These are phyloP conservation scores for Perccottus glenii DNA, from an alignment of 2,113 vertebrate genomes.

Conservation along the genomic window DNA sequence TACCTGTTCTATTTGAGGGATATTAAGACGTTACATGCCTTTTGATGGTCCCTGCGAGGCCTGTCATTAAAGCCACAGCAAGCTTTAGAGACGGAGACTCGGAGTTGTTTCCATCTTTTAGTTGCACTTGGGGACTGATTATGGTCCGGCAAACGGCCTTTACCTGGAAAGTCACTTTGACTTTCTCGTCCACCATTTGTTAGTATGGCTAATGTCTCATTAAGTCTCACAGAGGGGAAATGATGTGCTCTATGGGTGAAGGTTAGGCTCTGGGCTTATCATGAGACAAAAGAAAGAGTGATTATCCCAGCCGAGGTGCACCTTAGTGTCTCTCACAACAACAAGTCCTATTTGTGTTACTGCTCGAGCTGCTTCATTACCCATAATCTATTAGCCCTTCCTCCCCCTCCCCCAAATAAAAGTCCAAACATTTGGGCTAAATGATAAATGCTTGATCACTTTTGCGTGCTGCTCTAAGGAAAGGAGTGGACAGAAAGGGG, in stretches of 20 bases:
- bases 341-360: constrained; percentile 68
- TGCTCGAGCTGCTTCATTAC: constrained; percentile 71
- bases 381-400: constrained; percentile 68
- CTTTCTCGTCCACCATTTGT: constrained; percentile 70
- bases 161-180: constrained; percentile 78
- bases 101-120: constrained; percentile 73
- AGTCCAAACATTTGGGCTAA: constrained; percentile 71
- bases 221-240: constrained; percentile 71
- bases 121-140: constrained; percentile 71
- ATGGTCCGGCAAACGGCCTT: constrained; percentile 66
- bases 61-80: constrained; percentile 72
- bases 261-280: constrained; percentile 66
- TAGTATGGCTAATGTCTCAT: constrained; percentile 75
- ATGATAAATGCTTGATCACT: constrained; percentile 68
- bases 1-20: constrained; percentile 72
- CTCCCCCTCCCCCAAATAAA: constrained; percentile 61
- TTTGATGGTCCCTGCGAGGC: constrained; percentile 64
- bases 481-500: constrained; percentile 51
- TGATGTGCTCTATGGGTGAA: constrained; percentile 72
- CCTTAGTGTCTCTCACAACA: constrained; percentile 59
- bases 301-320: constrained; percentile 47
- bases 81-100: constrained; percentile 70
- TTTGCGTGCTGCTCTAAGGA: constrained; percentile 39
- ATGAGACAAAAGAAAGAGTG: constrained; percentile 67
- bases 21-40: constrained; percentile 69